Base-by-base conservation (phyloP, 1,140 invertebrate genomes). In the Saccostrea echinata region DNA sequence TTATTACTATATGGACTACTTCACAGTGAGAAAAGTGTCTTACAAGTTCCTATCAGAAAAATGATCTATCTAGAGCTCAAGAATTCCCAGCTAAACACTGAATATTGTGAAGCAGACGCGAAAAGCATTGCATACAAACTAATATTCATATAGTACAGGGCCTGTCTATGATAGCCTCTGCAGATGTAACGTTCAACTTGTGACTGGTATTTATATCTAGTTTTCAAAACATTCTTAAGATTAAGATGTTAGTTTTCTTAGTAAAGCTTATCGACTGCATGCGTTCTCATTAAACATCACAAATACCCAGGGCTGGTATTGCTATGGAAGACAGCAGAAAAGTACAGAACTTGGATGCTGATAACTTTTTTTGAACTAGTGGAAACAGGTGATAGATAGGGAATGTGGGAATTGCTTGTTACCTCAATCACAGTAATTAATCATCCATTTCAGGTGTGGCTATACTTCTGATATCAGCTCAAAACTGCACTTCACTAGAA, bases 231-330 rank as follows among this genome's bases (percentile, higher is more conserved):
- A 53, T 53, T 83, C 35, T 83, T 53, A 24, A 83, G 81, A 83
- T 83, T 83, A 83, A 83, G 81, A 83, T 83, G 81, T 83, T 83
- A 83, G 81, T 83, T 83, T 83, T 83, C 81, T 52, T 53, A 83
- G 51, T 51, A 51, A 83, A 83, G 81, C 81, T 83, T 83, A 83
- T 83, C 81, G 35, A 52, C 51, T 53, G 35, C 51, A 83, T 52
- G 35, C 81, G 43, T 27, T 83, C 68, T 76, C 27, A 83, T 53
- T 83, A 83, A 83, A 52, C 81, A 51, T 83, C 12, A 52, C 33
- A 21, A 43, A 51, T 52, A 51, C 43, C 35, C 35, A 83, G 81
- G 81, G 81, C 81, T 83, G 81, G 81, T 51, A 83, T 21, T 83
- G 81, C 35, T 83, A 83, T 83, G 35, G 35, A 83, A 83, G 81